Base-by-base conservation (phyloP, 2,113 vertebrate genomes). In the Clarias batrachus region DNA sequence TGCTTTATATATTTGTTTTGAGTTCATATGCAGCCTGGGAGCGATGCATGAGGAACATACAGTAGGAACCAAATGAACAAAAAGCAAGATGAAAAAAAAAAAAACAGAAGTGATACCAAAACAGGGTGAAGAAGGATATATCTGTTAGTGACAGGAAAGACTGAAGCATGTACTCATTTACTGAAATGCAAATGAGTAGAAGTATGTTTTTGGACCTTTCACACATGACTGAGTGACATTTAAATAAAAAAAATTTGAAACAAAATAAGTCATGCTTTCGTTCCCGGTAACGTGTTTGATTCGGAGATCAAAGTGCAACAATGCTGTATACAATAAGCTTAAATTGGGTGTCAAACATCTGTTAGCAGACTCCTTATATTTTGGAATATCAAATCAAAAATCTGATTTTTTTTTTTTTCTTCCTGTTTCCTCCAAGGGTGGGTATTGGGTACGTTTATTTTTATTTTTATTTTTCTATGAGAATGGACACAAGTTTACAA, bases 371-470 rank as follows among this genome's bases (percentile, higher is more conserved):
- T 48, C 41, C 41, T 48, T 48, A 48, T 48, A 48, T 48, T 48
- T 48, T 48, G 4, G 6, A 48, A 33, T 33, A 48, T 48, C 41
- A 48, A 48, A 48, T 48, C 0, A 48, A 48, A 8, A 48, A 48
- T 48, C 48, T 0, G 6, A 48, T 74, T 2, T n/a, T n/a, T n/a
- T n/a, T 25, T 52, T 25, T 2, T 25, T 25, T 74, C 4, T 21
- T 11, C 17, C 0, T 12, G 3, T 37, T 10, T 37, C 7, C 33
- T 3, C 2, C 23, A 9, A 0, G 23, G 8, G 2, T 21, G 1
- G 19, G 1, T n/a, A 12, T 74, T 74, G 9, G 41, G 33, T 19
- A 8, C 21, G 33, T 74, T 48, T 74, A 9, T 33, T 33, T n/a
- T n/a, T n/a, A n/a, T n/a, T n/a, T 37, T 37, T 37, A 3, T 37